Evolutionary conservation across 2,113 vertebrate genomes (phyloP).

Genomic region (human (Homo sapiens)): DNA sequence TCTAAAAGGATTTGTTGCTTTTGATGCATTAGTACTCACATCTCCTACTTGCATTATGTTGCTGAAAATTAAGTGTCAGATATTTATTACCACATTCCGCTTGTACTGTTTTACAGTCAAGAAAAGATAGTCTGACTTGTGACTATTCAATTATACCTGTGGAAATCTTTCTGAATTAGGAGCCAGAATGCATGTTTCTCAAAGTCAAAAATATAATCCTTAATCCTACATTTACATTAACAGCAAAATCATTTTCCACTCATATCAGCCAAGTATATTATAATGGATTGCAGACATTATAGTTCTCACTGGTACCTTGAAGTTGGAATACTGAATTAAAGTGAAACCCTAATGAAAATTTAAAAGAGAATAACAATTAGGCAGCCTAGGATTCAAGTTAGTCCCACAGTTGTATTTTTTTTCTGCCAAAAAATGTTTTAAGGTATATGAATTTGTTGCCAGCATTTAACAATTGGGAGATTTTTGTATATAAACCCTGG

Average conservation of each 20-base stretch:
- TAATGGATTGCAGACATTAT: background rate
- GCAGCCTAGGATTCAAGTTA: background rate
- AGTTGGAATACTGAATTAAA: background rate
- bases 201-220: slow-evolving; percentile 6
- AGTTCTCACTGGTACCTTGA: background rate
- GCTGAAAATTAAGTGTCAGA: slow-evolving; percentile 12
- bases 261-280: background rate
- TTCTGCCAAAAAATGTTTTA: background rate
- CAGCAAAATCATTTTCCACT: slow-evolving; percentile 24
- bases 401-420: background rate
- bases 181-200: background rate
- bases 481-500: background rate
- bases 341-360: background rate
- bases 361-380: background rate
- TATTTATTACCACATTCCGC: slow-evolving; percentile 3
- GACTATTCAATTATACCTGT: slow-evolving; percentile 17
- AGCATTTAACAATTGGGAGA: background rate
- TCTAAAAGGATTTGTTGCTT: slow-evolving; percentile 34
- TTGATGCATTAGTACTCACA: background rate
- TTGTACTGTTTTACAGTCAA: slow-evolving; percentile 30
- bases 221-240: background rate
- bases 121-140: slow-evolving; percentile 3
- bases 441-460: background rate
- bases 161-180: slow-evolving; percentile 50
- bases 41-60: slow-evolving; percentile 20